These are phyloP conservation scores for Phrynosoma blainvillii DNA, from an alignment of 2,113 vertebrate genomes.

Conservation along the genomic window DNA sequence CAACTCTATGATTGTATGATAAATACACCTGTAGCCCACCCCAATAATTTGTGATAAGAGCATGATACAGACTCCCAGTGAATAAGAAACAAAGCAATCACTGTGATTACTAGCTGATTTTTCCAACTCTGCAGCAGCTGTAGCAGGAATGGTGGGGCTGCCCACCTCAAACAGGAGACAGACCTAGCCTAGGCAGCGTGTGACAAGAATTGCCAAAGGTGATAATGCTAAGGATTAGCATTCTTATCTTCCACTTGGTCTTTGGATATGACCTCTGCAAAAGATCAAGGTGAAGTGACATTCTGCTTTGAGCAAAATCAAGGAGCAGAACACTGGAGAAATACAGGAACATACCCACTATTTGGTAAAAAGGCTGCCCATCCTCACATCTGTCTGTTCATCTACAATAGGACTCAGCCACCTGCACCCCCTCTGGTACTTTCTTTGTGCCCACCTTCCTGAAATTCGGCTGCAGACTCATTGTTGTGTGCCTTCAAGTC, in stretches of 20 bases:
- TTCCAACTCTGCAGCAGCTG: constrained; percentile 16
- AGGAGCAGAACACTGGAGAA: fast-evolving
- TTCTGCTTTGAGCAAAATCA: not conserved
- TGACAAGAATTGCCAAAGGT: constrained; percentile 22
- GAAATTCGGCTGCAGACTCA: too few species aligned
- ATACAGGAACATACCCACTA: not conserved
- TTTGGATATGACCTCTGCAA: not conserved
- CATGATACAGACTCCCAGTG: not conserved
- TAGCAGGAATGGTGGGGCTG: not conserved
- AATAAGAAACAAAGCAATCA: constrained; percentile 9
- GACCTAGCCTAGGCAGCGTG: not conserved
- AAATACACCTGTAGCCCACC: not conserved
- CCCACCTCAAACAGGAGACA: not conserved
- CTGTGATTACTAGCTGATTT: constrained; percentile 20
- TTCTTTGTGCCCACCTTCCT: too few species aligned
- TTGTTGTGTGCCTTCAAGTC: too few species aligned
- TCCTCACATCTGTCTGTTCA: not conserved
- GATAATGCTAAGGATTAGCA: constrained; percentile 27
- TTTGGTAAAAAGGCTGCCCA: fast-evolving
- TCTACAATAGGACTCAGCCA: not conserved
- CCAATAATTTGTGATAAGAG: not conserved
- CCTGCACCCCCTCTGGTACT: too few species aligned
- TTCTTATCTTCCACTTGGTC: not conserved
- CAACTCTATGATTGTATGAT: too few species aligned
- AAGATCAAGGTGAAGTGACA: not conserved